Evolutionary conservation across 2,888 invertebrate species (phyloP).

Genomic region (Dione juno): DNA sequence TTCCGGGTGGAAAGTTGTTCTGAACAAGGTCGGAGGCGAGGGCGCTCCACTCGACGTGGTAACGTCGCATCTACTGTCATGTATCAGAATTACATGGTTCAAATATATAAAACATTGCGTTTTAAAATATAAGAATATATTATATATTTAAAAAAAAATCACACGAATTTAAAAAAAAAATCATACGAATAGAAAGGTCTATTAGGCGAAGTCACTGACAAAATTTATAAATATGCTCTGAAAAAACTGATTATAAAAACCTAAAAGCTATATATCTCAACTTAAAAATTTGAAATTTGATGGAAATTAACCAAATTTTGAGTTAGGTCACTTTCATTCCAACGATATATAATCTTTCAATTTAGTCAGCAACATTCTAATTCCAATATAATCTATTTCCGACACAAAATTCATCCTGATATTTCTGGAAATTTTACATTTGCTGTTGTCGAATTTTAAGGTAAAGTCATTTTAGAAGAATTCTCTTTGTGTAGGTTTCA

Average conservation of each 20-base stretch:
- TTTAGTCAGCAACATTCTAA: neutral
- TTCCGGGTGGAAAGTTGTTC: conserved; percentile 80
- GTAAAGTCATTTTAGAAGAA: conserved; percentile 28
- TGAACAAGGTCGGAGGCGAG: conserved; percentile 67
- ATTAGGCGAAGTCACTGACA: no score
- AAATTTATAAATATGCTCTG: no score
- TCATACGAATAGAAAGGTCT: no score
- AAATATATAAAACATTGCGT: conserved; percentile 4
- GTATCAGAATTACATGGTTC: neutral
- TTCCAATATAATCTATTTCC: neutral
- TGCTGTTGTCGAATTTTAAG: conserved; percentile 5
- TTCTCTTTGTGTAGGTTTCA: conserved; percentile 30
- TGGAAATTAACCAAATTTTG: no score
- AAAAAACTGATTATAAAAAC: no score
- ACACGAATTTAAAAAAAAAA: no score
- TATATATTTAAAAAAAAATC: no score
- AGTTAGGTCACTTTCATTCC: neutral
- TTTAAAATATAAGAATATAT: conserved; percentile 7
- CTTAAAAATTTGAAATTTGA: no score
- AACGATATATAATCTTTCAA: neutral
- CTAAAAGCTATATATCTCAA: no score
- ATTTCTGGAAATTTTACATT: conserved; percentile 14
- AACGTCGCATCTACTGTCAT: conserved; percentile 27
- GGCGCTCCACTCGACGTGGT: conserved; percentile 62
- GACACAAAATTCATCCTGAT: neutral